Base-by-base conservation (phyloP, 1,140 invertebrate genomes). In the Drosophila takahashii region DNA sequence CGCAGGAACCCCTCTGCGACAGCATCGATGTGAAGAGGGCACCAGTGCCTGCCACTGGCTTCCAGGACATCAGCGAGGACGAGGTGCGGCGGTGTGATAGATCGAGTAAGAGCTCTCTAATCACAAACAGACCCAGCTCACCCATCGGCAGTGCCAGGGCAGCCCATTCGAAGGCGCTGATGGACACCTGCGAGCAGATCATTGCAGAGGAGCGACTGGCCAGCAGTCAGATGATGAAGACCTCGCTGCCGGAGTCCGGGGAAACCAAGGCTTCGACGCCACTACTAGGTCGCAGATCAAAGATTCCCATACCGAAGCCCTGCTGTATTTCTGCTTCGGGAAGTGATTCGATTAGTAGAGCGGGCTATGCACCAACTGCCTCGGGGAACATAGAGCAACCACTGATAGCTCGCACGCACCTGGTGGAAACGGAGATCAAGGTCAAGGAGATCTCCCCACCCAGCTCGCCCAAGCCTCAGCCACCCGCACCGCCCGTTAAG, bases 341-440 rank as follows among this genome's bases (percentile, higher is more conserved):
- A 37, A 79, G 86, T 6, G 90, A 91, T 39, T 91, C 90, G 6
- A 81, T 91, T 7, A 78, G 70, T 15, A 74, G 78, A 15, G 74
- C 81, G 9, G 90, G 81, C 10, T 89, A 87, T 16, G 59, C 56
- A 9, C 85, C 84, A 2, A 34, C 50, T 4, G 15, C 36, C 2
- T n/a, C 47, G 10, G 42, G 29, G 5, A 37, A 50, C 27, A 65
- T 62, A 5, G 78, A 84, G 37, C 72, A 81, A 11, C 62, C 84
- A 15, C 26, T 92, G 7, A 77, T 92, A 45, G 91, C 78, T 0
- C 79, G 85, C 48, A 75, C 85, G n/a, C 77, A 89, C 13, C 36
- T 92, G 37, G 89, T 92, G 27, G 89, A 92, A 39, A 91, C 91
- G 3, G 83, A 90, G 64, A 90, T 92, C 10, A 90, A 91, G 56